Conservation (phyloP, 2,888 invertebrate species). For the Patella pellucida region DNA sequence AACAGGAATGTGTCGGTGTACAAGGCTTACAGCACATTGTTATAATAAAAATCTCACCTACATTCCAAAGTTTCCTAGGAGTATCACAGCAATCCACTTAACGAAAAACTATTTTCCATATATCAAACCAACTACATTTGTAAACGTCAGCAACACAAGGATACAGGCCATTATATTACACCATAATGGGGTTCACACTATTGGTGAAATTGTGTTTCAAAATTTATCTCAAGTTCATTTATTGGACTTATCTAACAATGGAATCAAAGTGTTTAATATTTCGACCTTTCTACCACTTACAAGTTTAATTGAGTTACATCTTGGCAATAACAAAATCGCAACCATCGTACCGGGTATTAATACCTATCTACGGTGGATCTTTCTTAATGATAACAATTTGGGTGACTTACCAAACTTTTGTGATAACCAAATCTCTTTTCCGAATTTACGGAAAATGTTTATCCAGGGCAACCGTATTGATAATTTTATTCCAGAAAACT, state of each 20-base stretch:
- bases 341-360: not conserved
- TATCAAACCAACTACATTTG: not conserved
- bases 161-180: not conserved
- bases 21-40: no score
- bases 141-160: not conserved
- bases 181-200: no score
- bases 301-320: not conserved
- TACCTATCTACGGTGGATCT: not conserved
- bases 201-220: no score
- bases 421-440: not conserved
- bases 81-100: no score
- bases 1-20: no score
- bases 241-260: not conserved
- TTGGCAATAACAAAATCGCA: not conserved
- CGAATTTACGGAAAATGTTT: not conserved
- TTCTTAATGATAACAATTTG: no score
- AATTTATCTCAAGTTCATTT: no score
- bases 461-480: not conserved
- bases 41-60: no score
- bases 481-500: not conserved
- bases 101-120: no score
- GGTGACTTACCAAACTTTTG: not conserved
- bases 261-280: not conserved
- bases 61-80: no score
- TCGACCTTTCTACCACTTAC: not conserved